Evolutionary conservation across 2,888 invertebrate species (phyloP).

Genomic region (Nomada hirtipes): DNA sequence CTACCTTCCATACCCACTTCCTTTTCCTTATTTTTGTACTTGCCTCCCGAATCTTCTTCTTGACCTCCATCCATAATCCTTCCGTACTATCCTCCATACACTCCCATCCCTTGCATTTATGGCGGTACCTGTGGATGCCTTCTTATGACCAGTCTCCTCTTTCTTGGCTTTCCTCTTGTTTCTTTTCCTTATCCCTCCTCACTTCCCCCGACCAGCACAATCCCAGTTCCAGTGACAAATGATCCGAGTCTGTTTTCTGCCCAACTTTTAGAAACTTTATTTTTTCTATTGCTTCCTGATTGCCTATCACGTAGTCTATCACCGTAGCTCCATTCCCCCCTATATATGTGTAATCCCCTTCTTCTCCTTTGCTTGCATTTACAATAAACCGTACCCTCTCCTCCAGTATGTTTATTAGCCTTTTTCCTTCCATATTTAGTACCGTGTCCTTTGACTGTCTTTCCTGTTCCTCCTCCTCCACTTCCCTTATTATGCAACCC

Average conservation of each 20-base stretch:
- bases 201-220: not conserved
- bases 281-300: constrained; percentile 2
- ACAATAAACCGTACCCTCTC: constrained; percentile 7
- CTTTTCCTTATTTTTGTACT: too few relatives aligned
- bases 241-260: constrained; percentile 38
- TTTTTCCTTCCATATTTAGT: not conserved
- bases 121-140: not conserved
- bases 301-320: constrained; percentile 48
- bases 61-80: not conserved
- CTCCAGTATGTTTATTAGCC: not conserved
- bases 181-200: not conserved
- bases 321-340: constrained; percentile 41
- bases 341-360: constrained; percentile 27
- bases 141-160: not conserved
- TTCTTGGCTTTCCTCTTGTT: not conserved
- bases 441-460: not conserved
- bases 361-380: constrained; percentile 17
- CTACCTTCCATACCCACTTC: too few relatives aligned
- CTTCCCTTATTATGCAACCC: not conserved
- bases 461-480: not conserved
- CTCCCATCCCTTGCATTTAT: too few relatives aligned
- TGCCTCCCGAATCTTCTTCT: not conserved
- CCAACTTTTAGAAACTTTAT: constrained; percentile 9
- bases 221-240: constrained; percentile 22
- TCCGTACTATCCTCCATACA: not conserved